Evolutionary conservation across 2,888 invertebrate species (phyloP), one percentile per base, ranked within the genome.

Genomic region (Rotaria macrura): DNA sequence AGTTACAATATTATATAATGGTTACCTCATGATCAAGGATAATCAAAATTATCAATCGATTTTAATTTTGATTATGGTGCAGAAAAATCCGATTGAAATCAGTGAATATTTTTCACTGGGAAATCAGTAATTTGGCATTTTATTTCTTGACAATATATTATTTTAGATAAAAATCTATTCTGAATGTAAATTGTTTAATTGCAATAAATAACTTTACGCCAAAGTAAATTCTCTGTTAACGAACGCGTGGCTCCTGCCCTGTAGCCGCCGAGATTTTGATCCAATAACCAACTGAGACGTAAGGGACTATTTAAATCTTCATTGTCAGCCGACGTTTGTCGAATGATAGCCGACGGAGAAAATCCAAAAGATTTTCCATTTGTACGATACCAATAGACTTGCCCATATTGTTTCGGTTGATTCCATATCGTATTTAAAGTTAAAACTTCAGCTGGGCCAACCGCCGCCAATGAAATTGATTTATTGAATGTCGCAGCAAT

Each of bases 151-250:
- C n/a, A n/a, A n/a, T n/a, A n/a, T n/a, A n/a, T n/a, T n/a, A n/a
- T n/a, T n/a, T n/a, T n/a, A n/a, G n/a, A n/a, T n/a, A n/a, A n/a
- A n/a, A n/a, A n/a, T n/a, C n/a, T n/a, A n/a, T n/a, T n/a, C n/a
- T n/a, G n/a, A n/a, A n/a, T n/a, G n/a, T n/a, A n/a, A n/a, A n/a
- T n/a, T n/a, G n/a, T n/a, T 65, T 65, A 65, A 29, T 65, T 65
- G 14, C 65, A 65, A 65, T 65, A 65, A 65, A 79, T 79, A 25
- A 79, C 79, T 79, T 79, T 79, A 79, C 9, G 79, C 79, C 79
- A 79, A 25, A 43, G 9, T n/a, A 25, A 43, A n/a, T 79, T 40
- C 0, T 43, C 25, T 4, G 40, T 4, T 10, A 40, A 20, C 12
- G 25, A 25, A 43, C 43, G 40, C n/a, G 20, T 25, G 12, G 1